Conservation (phyloP, 2,888 invertebrate genomes). For the Brachycybe producta region DNA sequence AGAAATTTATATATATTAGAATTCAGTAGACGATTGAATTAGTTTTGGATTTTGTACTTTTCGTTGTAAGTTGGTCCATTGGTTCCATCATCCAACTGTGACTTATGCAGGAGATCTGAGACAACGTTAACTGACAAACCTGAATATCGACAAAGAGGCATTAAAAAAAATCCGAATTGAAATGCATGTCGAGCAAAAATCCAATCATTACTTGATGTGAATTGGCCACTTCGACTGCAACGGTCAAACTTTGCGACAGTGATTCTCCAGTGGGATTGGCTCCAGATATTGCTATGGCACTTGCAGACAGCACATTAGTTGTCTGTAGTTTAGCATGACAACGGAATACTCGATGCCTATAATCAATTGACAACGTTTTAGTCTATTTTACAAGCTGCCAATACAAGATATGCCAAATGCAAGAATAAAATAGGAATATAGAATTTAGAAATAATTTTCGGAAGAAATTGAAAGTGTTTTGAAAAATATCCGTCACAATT, state of each 20-base stretch:
- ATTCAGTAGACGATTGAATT: slow-evolving; percentile 1
- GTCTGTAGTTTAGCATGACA: neutral
- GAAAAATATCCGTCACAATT: too few species aligned
- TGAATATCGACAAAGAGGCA: neutral
- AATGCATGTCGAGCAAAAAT: neutral
- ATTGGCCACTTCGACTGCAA: slow-evolving; percentile 5
- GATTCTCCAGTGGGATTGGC: neutral
- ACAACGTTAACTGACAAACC: neutral
- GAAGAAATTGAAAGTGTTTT: too few species aligned
- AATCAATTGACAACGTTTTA: neutral
- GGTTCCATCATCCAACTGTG: neutral
- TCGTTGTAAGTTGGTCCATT: neutral
- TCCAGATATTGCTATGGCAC: slow-evolving; percentile 2
- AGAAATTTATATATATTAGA: neutral
- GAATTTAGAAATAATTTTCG: too few species aligned
- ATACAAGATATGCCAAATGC: too few species aligned
- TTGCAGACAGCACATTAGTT: neutral
- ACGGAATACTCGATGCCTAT: slow-evolving; percentile 18
- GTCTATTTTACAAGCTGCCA: too few species aligned
- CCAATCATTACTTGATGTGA: neutral
- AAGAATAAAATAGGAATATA: too few species aligned
- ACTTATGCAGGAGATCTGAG: neutral
- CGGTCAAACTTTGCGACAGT: neutral
- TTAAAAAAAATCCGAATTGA: neutral
- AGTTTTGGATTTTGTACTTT: neutral